Base-by-base conservation (phyloP, 2,888 invertebrate genomes). In the Encarsia formosa region DNA sequence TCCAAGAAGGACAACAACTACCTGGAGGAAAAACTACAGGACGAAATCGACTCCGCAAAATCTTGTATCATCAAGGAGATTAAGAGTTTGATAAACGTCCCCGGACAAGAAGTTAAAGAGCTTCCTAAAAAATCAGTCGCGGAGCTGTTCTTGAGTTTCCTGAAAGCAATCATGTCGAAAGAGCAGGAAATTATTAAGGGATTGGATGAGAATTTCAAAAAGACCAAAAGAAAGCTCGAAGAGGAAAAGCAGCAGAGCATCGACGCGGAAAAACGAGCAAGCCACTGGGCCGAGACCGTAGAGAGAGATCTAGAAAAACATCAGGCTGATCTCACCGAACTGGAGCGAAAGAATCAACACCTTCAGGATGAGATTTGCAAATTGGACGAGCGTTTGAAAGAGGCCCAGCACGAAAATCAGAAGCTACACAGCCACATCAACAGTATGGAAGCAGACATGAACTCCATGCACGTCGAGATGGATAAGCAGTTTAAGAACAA, bases 281-380 rank as follows among this genome's bases (percentile, higher is more conserved):
- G 41, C 1, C 8, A 46, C 5, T 71, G 69, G 71, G 61, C 63
- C 2, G 65, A 66, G 26, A 63, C 67, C 26, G 38, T 73, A n/a
- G 73, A 73, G 52, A 45, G 48, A 4, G 73, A 73, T 6, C 61
- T 65, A 29, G 71, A 71, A 18, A 68, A 63, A 35, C 50, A 66
- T 2, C 69, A 71, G 23, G 42, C 40, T 1, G 68, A 73, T n/a
- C 32, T 70, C 3, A 52, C 58, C 0, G 49, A 60, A 8, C 58
- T 62, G 24, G 69, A 71, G 43, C 26, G 42, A 0, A 57, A 40
- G 8, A 59, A 59, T n/a, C 19, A 41, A 6, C 23, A 34, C 2
- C 52, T 63, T 13, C 35, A 49, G 8, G 44, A 57, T 5, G 60
- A 65, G 41, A 56, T 65, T 5, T 39, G 49, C 3, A 59, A 54